Evolutionary conservation across 1,140 invertebrate species (phyloP), one percentile per base, ranked within the genome.

Genomic region (Rhagoletis pomonella): DNA sequence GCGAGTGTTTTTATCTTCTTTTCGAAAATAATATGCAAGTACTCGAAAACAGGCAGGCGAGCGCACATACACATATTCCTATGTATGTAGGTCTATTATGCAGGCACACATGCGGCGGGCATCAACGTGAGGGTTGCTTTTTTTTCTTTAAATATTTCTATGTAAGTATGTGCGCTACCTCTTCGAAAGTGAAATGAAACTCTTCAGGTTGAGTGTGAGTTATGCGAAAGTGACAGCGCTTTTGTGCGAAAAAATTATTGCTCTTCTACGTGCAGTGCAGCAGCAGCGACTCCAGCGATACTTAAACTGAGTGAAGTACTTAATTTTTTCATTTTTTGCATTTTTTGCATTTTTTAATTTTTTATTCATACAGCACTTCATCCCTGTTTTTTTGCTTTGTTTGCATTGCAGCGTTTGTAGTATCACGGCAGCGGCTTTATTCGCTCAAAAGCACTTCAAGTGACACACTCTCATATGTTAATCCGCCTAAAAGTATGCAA

Each of bases 401-500:
- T 19, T 29, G 17, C n/a, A 50, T 55, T 50, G 14, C 29, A 29
- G 42, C 44, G 44, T 17, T 17, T n/a, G 14, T 47, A 81, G 50
- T 55, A 81, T 47, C 73, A 55, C 73, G 7, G 19, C 47, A 81
- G 47, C 29, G 29, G 29, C 29, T 29, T 29, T 29, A 29, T 55
- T 47, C 47, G 47, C 47, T 42, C n/a, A 19, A 73, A 55, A 55
- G 73, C 47, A n/a, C 73, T 55, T 55, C 73, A 29, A 7, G 17
- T 81, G 44, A 81, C 44, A 55, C 73, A 81, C 73, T 81, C 42
- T 19, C 73, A 81, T 55, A 81, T 81, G 73, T 55, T 81, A 81
- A 81, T 81, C 42, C 55, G 17, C 73, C 50, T 81, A 81, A 81
- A 55, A 81, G 73, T 81, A 81, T 81, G 73, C 73, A 81, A 81